Evolutionary conservation across 2,888 invertebrate genomes (phyloP).

Genomic region (Erynnis tages): DNA sequence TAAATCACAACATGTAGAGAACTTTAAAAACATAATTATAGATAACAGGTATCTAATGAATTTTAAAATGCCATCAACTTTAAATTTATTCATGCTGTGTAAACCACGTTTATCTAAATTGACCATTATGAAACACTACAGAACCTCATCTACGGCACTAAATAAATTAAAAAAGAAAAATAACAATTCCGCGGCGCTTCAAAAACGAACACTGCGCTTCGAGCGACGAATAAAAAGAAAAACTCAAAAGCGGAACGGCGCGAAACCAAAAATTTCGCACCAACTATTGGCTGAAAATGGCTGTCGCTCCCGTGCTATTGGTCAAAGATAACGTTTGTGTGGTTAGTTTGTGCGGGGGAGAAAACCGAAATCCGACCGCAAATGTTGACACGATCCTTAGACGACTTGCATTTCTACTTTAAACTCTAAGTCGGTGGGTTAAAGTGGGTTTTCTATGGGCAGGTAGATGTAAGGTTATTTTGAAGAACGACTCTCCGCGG

Average conservation of each 20-base stretch:
- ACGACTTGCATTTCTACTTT: constrained; percentile 36
- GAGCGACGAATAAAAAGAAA: constrained; percentile 30
- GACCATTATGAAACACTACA: constrained; percentile 25
- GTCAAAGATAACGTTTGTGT: constrained; percentile 78
- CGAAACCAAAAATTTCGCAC: constrained; percentile 53
- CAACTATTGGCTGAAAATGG: constrained; percentile 71
- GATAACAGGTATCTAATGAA: too few relatives aligned
- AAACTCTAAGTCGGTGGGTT: constrained; percentile 35
- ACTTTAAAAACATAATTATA: too few relatives aligned
- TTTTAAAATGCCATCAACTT: too few relatives aligned
- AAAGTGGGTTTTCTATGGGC: constrained; percentile 44
- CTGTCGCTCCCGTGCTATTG: constrained; percentile 69
- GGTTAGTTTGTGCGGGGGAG: constrained; percentile 73
- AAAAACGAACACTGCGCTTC: constrained; percentile 30
- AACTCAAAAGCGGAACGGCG: constrained; percentile 53
- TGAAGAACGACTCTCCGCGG: constrained; percentile 36
- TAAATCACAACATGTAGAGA: too few relatives aligned
- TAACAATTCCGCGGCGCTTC: constrained; percentile 21
- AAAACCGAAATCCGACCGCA: constrained; percentile 72
- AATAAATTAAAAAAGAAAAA: constrained; percentile 28
- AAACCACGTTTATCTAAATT: constrained; percentile 22
- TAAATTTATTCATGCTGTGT: background rate
- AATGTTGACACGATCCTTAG: constrained; percentile 66
- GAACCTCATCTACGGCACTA: constrained; percentile 23
- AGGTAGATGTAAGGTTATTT: background rate